Evolutionary conservation across 2,888 invertebrate genomes (phyloP).

Genomic region (Hecatera dysodea): DNA sequence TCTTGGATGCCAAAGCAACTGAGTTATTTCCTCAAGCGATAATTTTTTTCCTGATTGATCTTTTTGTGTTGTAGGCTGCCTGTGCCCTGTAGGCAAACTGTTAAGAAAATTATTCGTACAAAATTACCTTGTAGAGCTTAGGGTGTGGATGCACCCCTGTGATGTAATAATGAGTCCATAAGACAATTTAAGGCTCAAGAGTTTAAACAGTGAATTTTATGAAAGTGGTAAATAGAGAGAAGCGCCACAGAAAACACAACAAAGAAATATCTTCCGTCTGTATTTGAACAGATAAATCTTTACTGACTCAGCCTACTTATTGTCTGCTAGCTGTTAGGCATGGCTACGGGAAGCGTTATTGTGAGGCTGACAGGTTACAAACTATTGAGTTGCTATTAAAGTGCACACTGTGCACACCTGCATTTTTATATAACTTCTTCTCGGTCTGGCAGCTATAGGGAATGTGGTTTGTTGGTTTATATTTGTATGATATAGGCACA

Average conservation of each 20-base stretch:
- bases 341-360: constrained; percentile 22
- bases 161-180: too few relatives aligned
- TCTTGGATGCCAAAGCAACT: too few relatives aligned
- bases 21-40: too few relatives aligned
- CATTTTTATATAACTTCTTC: constrained; percentile 29
- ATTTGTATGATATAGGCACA: neutral
- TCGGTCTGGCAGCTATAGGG: neutral
- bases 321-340: constrained; percentile 12
- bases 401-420: constrained; percentile 39
- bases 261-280: neutral
- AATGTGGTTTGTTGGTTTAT: constrained; percentile 11
- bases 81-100: too few relatives aligned
- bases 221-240: neutral
- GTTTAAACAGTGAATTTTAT: too few relatives aligned
- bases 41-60: too few relatives aligned
- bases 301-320: constrained; percentile 17
- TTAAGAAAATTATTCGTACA: too few relatives aligned
- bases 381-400: constrained; percentile 13
- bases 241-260: neutral
- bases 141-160: too few relatives aligned
- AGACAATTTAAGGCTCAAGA: too few relatives aligned
- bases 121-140: too few relatives aligned
- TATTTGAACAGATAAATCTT: neutral
- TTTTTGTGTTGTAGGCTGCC: too few relatives aligned
- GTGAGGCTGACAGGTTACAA: constrained; percentile 14